phyloP scores from a whole-genome alignment of 1,140 invertebrate genomes.

The Diachasma alloeum region DNA sequence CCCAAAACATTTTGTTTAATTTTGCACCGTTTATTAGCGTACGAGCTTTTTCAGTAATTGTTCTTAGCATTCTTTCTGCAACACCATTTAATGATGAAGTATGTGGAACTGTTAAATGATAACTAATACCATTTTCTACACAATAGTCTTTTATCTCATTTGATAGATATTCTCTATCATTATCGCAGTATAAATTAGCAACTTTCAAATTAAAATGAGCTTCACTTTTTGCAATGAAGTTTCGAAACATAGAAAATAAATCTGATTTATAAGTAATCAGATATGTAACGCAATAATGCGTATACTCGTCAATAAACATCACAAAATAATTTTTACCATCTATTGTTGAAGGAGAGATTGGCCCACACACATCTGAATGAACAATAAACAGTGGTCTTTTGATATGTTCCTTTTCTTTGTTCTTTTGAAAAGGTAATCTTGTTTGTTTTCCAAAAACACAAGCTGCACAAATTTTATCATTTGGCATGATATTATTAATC shows the following conservation, averaged over 20 bases:
- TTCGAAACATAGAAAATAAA: slow-evolving; percentile 16
- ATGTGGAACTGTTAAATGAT: slow-evolving; percentile 13
- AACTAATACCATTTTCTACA: slow-evolving; percentile 16
- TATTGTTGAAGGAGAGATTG: slow-evolving; percentile 22
- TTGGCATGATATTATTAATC: slow-evolving; percentile 1
- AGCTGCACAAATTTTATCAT: slow-evolving; percentile 54
- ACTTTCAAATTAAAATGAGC: not conserved
- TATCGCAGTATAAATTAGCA: slow-evolving; percentile 8
- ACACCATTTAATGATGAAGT: slow-evolving; percentile 17
- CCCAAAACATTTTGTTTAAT: slow-evolving; percentile 50
- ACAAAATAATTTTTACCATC: slow-evolving; percentile 23
- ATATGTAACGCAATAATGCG: slow-evolving; percentile 28
- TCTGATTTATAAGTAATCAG: slow-evolving; percentile 27
- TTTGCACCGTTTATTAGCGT: slow-evolving; percentile 47
- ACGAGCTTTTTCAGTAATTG: slow-evolving; percentile 58
- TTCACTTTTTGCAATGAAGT: slow-evolving; percentile 11
- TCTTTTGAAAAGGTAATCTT: slow-evolving; percentile 37
- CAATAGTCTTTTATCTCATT: slow-evolving; percentile 7
- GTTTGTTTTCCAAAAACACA: slow-evolving; percentile 62
- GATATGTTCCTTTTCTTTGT: not conserved
- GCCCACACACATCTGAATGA: slow-evolving; percentile 1
- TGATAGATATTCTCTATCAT: slow-evolving; percentile 5
- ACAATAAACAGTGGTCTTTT: slow-evolving; percentile 2
- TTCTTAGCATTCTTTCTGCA: slow-evolving; percentile 57
- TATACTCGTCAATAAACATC: slow-evolving; percentile 21